Conservation (phyloP, 2,888 invertebrate genomes). For the Athalia rosae region DNA sequence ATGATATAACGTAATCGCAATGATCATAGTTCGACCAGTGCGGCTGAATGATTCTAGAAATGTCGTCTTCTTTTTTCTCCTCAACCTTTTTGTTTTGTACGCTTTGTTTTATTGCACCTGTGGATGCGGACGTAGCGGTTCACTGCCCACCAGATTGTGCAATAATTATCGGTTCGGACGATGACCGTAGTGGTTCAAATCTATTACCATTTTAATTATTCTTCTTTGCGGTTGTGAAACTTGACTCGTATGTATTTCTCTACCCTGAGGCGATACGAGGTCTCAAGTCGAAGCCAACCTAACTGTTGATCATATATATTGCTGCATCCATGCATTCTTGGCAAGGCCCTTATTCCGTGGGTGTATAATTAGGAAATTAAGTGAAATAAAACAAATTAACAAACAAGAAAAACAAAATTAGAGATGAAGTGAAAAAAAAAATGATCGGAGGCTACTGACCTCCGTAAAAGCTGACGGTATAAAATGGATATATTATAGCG, state of each 20-base stretch:
- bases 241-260: neutral
- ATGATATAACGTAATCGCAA: too few relatives aligned
- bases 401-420: too few relatives aligned
- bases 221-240: conserved; percentile 18
- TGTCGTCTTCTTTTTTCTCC: neutral
- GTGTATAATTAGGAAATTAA: conserved; percentile 7
- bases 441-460: conserved; percentile 29
- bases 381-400: neutral
- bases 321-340: conserved; percentile 24
- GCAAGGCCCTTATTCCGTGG: neutral
- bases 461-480: neutral
- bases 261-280: neutral
- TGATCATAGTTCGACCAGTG: too few relatives aligned
- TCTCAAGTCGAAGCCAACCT: neutral
- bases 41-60: too few relatives aligned
- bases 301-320: neutral
- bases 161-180: neutral
- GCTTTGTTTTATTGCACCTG: neutral
- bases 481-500: neutral
- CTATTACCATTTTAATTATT: conserved; percentile 27
- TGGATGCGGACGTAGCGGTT: neutral
- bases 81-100: too few relatives aligned
- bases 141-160: neutral
- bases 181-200: neutral
- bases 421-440: too few relatives aligned